A percentile compares a stretch with the other conserved stretches of the same genome.
Conservation (phyloP, 2,888 invertebrate genomes). For the Cataglyphis altisquamis region DNA sequence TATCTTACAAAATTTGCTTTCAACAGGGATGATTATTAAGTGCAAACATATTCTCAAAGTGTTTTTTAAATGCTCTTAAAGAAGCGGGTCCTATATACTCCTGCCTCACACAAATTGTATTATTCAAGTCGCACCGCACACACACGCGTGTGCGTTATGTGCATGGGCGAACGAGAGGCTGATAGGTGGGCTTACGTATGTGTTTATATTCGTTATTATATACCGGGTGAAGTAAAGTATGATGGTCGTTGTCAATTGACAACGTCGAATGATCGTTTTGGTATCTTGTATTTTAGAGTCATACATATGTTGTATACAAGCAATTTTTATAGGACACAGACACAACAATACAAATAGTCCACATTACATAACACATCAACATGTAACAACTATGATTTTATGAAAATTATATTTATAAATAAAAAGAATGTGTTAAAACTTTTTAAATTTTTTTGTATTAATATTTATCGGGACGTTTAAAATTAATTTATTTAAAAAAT, state of each 20-base stretch:
- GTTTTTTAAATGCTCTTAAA: slow-evolving; percentile 70
- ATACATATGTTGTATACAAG: neutral
- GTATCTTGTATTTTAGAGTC: neutral
- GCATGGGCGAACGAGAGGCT: slow-evolving; percentile 75
- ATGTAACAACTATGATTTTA: neutral
- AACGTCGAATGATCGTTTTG: neutral
- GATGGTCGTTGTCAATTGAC: neutral
- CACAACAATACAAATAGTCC: neutral
- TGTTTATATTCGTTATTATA: slow-evolving; percentile 61
- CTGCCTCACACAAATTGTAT: slow-evolving; percentile 62
- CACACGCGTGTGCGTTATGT: slow-evolving; percentile 74
- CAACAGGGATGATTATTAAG: slow-evolving; percentile 40
- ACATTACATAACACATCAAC: neutral
- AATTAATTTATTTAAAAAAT: neutral
- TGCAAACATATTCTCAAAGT: slow-evolving; percentile 37
- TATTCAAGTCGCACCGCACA: slow-evolving; percentile 61
- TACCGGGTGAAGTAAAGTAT: slow-evolving; percentile 69
- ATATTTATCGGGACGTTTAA: neutral
- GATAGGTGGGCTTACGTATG: slow-evolving; percentile 74
- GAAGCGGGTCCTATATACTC: slow-evolving; percentile 63
- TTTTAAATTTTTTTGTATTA: neutral
- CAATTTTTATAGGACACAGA: neutral
- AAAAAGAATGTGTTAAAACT: neutral
- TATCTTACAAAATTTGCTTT: slow-evolving; percentile 56
- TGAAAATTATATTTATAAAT: neutral